Percentiles rank a stretch among this genome's conserved stretches.
Evolutionary conservation across 37 sponge, comb jelly and placozoan species (phyloP).

Genomic region (Ephydatia muelleri): DNA sequence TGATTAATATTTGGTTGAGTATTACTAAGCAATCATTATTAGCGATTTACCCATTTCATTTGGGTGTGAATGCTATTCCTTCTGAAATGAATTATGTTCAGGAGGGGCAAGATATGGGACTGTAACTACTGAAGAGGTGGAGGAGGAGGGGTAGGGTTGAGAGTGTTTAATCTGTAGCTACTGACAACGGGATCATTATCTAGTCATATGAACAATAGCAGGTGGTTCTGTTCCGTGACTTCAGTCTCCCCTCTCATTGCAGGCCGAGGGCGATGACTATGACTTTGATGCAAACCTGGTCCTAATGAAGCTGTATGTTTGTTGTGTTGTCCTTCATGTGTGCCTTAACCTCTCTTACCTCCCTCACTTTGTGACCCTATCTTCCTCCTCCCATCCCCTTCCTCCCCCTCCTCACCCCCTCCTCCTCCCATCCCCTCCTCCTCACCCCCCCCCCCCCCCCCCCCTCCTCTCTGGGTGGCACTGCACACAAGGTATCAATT

Average conservation of each 20-base stretch:
- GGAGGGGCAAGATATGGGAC: too few relatives aligned
- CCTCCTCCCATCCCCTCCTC: neutral
- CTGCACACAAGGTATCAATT: conserved; percentile 66
- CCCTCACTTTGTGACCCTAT: neutral
- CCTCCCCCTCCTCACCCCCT: neutral
- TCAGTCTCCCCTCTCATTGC: neutral
- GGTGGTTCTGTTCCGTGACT: too few relatives aligned
- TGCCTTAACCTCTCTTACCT: neutral
- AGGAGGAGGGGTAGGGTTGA: too few relatives aligned
- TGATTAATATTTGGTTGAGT: too few relatives aligned
- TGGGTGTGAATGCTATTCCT: too few relatives aligned
- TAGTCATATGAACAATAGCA: too few relatives aligned
- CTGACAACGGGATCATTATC: too few relatives aligned
- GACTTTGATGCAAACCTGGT: conserved; percentile 85
- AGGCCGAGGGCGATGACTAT: conserved; percentile 49
- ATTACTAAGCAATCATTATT: too few relatives aligned
- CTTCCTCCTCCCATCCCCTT: neutral
- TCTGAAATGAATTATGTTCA: too few relatives aligned
- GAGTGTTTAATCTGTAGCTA: too few relatives aligned
- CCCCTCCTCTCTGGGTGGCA: neutral
- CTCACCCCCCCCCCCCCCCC: neutral
- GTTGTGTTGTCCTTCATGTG: neutral
- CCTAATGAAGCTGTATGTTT: conserved; percentile 77
- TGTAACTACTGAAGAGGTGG: too few relatives aligned
- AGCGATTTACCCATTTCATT: too few relatives aligned